Base-by-base conservation (phyloP, 2,888 invertebrate species). In the Spilarctia lutea region DNA sequence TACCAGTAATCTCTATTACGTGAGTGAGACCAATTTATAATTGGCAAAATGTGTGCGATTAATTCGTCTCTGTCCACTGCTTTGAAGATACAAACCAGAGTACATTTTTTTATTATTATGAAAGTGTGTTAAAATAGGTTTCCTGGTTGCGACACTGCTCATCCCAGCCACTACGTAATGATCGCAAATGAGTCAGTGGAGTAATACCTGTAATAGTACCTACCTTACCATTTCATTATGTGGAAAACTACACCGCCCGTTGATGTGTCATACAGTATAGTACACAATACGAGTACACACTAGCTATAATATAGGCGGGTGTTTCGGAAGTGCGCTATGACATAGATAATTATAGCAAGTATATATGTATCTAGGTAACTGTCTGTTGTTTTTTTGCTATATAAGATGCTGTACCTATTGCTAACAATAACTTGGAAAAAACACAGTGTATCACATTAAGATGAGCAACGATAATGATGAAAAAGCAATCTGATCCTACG, bases 81-180 rank as follows among this genome's bases (percentile, higher is more conserved):
- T 48, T 48, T 20, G 48, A 20, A 20, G 20, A 48, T 20, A 20
- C 20, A 20, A 48, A 48, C 0, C 48, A 20, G 20, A 48, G 24
- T 56, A 6, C 4, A 52, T 52, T 56, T 56, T 52, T 80, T 79
- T 71, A 67, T 45, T 71, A 83, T 76, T 79, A 79, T 75, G 72
- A 68, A 79, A 72, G 66, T 76, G 56, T 66, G 69, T 75, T 70
- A 65, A 72, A 83, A 78, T 35, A 63, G 79, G 77, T 75, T 81
- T 85, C 83, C 81, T 83, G 83, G 81, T 91, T 90, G 85, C 82
- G 83, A 83, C 84, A 83, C 79, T 85, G 89, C 85, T 90, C 91
- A 90, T 91, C 87, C 86, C 85, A 81, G 74, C 69, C 66, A 73
- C 72, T 72, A 73, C 48, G 74, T 71, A 79, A 72, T 76, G 81